Evolutionary conservation across 2,888 invertebrate species (phyloP).

Genomic region (Incurvaria masculella): DNA sequence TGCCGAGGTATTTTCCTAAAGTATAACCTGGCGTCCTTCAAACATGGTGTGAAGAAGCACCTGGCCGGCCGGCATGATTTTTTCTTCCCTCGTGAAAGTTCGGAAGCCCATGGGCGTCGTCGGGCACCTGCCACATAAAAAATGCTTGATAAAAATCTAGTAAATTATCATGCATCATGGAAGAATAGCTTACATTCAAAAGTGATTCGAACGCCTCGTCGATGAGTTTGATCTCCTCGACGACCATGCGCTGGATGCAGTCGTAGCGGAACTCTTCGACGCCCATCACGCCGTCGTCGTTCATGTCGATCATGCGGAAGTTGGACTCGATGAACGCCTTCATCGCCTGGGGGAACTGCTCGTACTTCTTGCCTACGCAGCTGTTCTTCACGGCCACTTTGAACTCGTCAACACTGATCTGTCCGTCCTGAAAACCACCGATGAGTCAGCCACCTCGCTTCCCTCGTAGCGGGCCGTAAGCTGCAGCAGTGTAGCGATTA

Average conservation of each 20-base stretch:
- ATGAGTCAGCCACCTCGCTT: neutral
- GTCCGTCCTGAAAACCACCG: slow-evolving; percentile 64
- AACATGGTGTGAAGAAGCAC: too few relatives aligned
- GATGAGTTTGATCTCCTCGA: slow-evolving; percentile 70
- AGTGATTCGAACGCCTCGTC: slow-evolving; percentile 76
- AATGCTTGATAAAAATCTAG: too few relatives aligned
- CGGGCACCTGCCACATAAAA: too few relatives aligned
- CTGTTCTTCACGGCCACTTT: slow-evolving; percentile 76
- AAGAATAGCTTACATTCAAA: slow-evolving; percentile 68
- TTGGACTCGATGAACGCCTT: slow-evolving; percentile 83
- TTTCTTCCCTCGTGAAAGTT: too few relatives aligned
- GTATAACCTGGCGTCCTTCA: too few relatives aligned
- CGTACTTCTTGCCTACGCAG: slow-evolving; percentile 72
- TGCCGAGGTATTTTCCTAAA: too few relatives aligned
- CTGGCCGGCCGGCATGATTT: too few relatives aligned
- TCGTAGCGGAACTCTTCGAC: slow-evolving; percentile 81
- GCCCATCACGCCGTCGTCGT: slow-evolving; percentile 75
- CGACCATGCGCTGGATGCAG: slow-evolving; percentile 75
- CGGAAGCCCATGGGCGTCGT: too few relatives aligned
- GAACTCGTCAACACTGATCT: slow-evolving; percentile 78
- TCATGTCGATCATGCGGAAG: slow-evolving; percentile 77
- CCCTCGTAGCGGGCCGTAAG: neutral
- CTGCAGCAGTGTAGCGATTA: neutral
- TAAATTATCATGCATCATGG: too few relatives aligned
- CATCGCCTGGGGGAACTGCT: slow-evolving; percentile 82